A percentile compares a stretch with the other conserved stretches of the same genome.
These are phyloP conservation scores for Sphaerodactylus townsendi DNA, from an alignment of 2,113 vertebrate genomes.

Conservation along the genomic window DNA sequence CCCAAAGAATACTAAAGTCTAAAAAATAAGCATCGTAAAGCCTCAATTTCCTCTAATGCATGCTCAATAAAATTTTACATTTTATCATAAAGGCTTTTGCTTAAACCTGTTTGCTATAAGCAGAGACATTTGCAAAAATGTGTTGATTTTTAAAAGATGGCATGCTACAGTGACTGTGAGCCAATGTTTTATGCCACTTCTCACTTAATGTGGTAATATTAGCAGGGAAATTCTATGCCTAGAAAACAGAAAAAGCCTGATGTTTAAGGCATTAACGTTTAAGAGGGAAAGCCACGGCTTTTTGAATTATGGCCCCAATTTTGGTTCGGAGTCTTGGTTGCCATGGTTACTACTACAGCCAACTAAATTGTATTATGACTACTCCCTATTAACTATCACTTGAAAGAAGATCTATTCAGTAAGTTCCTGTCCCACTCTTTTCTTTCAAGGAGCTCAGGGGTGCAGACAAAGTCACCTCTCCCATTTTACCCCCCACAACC, in stretches of 20 bases:
- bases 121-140: not conserved
- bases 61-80: conserved; percentile 25
- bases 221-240: not conserved
- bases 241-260: not conserved
- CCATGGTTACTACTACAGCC: not conserved
- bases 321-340: not conserved
- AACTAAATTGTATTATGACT: not conserved
- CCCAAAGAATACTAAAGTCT: not conserved
- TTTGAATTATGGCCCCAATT: not conserved
- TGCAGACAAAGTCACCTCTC: too few relatives aligned
- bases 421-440: too few relatives aligned
- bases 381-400: not conserved
- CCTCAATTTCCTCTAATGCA: conserved; percentile 16
- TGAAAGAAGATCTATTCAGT: too few relatives aligned
- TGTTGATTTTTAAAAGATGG: not conserved
- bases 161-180: not conserved
- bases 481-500: too few relatives aligned
- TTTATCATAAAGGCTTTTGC: not conserved
- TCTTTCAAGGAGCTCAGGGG: too few relatives aligned
- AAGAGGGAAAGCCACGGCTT: not conserved
- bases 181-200: not conserved
- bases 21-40: conserved; percentile 1
- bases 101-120: conserved; percentile 21
- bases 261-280: not conserved
- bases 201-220: not conserved